phyloP scores from a whole-genome alignment of 2,888 invertebrate genomes.

The Melanophora roralis region DNA sequence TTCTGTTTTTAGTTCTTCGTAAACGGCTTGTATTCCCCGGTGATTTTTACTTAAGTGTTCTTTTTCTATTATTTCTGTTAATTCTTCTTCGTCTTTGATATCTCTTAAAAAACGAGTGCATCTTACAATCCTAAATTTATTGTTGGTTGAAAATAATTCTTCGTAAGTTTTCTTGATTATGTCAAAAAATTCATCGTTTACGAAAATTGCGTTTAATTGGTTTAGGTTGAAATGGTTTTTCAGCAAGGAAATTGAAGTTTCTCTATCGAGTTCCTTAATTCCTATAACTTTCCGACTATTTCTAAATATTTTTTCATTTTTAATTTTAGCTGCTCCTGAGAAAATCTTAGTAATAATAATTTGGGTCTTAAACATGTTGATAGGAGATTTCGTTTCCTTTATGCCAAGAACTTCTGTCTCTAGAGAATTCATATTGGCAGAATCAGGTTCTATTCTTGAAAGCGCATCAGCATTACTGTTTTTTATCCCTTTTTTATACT shows the following conservation, averaged over 20 bases:
- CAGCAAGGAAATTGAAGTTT: not conserved
- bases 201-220: conserved; percentile 19
- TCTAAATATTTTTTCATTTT: not conserved
- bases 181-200: conserved; percentile 17
- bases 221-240: conserved; percentile 7
- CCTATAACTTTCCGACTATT: not conserved
- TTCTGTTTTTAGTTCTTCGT: conserved; percentile 22
- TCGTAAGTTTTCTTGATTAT: not conserved
- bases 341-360: not conserved
- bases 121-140: conserved; percentile 22
- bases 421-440: not conserved
- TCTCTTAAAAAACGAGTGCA: not conserved
- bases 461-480: no score
- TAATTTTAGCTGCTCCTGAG: not conserved
- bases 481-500: not conserved
- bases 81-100: conserved; percentile 10
- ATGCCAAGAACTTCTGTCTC: not conserved
- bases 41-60: conserved; percentile 34
- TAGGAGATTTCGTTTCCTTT: conserved; percentile 1
- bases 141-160: not conserved
- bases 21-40: conserved; percentile 21
- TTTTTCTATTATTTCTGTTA: conserved; percentile 15
- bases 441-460: no score
- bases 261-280: not conserved
- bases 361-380: conserved; percentile 1